Evolutionary conservation across 1,140 invertebrate species (phyloP).

Genomic region (Drosophila guanche): DNA sequence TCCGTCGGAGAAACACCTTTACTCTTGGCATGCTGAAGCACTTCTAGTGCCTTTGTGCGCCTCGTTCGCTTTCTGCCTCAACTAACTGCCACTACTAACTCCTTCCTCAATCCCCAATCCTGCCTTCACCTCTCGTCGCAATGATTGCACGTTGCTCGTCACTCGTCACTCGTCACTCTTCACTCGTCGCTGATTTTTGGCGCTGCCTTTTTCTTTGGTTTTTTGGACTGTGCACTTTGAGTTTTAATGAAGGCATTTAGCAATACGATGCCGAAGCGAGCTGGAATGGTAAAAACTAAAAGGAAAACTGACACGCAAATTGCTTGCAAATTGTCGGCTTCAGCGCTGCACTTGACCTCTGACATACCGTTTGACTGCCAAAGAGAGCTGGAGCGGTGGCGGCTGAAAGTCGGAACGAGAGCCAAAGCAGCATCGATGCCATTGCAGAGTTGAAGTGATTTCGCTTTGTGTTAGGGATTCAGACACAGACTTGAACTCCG

Average conservation of each 20-base stretch:
- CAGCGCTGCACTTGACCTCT: slow-evolving; percentile 44
- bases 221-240: slow-evolving; percentile 44
- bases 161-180: slow-evolving; percentile 12
- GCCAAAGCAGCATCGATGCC: neutral
- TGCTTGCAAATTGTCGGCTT: slow-evolving; percentile 19
- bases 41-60: slow-evolving; percentile 40
- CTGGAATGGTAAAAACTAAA: neutral
- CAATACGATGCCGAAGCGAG: slow-evolving; percentile 26
- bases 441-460: too few species aligned
- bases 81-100: neutral
- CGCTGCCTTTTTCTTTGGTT: slow-evolving; percentile 1
- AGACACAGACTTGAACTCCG: too few species aligned
- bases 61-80: slow-evolving; percentile 22
- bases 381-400: neutral
- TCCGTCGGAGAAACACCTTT: slow-evolving; percentile 1
- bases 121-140: too few species aligned
- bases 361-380: slow-evolving; percentile 7
- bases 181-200: neutral
- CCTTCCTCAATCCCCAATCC: too few species aligned
- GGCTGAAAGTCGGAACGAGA: neutral
- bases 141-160: too few species aligned
- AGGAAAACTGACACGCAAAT: slow-evolving; percentile 25
- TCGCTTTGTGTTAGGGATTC: too few species aligned
- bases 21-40: slow-evolving; percentile 24
- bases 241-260: slow-evolving; percentile 62